Conservation (phyloP, 2,888 invertebrate genomes). For the Chironomus riparius region DNA sequence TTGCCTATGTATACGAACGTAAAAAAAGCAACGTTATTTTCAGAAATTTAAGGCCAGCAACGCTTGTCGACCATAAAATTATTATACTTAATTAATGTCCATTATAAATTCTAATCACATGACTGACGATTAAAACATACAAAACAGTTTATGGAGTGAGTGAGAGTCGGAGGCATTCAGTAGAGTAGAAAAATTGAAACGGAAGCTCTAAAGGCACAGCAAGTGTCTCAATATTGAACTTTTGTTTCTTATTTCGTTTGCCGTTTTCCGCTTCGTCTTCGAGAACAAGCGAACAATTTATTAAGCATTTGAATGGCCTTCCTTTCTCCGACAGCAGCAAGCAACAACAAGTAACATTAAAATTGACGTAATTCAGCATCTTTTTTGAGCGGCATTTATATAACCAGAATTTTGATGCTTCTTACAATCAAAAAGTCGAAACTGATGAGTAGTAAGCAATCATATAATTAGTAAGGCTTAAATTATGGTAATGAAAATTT, state of each 20-base stretch:
- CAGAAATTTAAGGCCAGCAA: neutral
- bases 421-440: neutral
- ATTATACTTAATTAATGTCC: conserved; percentile 14
- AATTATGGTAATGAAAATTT: conserved; percentile 3
- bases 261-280: too few relatives aligned
- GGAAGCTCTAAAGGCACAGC: conserved; percentile 17
- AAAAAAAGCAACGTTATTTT: neutral
- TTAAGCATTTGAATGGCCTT: neutral
- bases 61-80: neutral
- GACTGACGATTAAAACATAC: neutral
- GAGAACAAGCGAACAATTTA: neutral
- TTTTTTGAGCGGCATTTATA: too few relatives aligned
- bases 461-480: neutral
- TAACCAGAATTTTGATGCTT: neutral
- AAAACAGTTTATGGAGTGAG: neutral
- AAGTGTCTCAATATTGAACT: neutral
- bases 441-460: neutral
- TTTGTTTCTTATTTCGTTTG: neutral
- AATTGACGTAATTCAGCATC: too few relatives aligned
- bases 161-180: neutral
- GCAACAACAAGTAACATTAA: too few relatives aligned
- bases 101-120: conserved; percentile 24
- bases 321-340: neutral
- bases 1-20: neutral
- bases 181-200: conserved; percentile 20